These are phyloP conservation scores for Lepidotrigona ventralis DNA, from an alignment of 1,140 invertebrate species.

Conservation along the genomic window DNA sequence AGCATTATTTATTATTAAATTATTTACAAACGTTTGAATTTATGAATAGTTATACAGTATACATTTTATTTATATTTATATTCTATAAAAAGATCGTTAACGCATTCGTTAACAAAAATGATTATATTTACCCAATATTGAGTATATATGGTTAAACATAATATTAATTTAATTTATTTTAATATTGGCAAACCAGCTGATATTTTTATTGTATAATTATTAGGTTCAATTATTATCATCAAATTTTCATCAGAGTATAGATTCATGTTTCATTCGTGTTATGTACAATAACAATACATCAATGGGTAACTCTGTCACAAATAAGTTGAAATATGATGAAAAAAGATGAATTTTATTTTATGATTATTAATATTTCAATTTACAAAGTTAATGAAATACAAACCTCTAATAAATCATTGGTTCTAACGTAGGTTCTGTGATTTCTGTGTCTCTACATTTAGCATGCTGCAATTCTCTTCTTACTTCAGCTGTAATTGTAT, in stretches of 20 bases:
- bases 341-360: not conserved
- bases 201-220: not conserved
- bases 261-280: not conserved
- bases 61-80: not conserved
- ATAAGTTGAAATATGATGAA: not conserved
- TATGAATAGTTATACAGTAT: not conserved
- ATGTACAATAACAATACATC: not conserved
- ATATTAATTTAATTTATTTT: not conserved
- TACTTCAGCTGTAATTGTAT: conserved; percentile 91
- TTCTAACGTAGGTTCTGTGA: conserved; percentile 61
- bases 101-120: not conserved
- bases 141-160: not conserved
- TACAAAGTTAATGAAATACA: conserved; percentile 19
- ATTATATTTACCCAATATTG: not conserved
- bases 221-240: not conserved
- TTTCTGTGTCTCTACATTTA: conserved; percentile 89
- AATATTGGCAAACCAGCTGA: not conserved
- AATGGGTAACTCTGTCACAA: not conserved
- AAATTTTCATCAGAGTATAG: not conserved
- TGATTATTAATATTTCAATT: conserved; percentile 9
- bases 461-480: conserved; percentile 91
- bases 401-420: conserved; percentile 52
- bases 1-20: conserved; percentile 1
- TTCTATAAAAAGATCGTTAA: not conserved
- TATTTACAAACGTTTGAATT: not conserved